phyloP scores from a whole-genome alignment of 2,113 vertebrate genomes.

The Choloepus hoffmanni region DNA sequence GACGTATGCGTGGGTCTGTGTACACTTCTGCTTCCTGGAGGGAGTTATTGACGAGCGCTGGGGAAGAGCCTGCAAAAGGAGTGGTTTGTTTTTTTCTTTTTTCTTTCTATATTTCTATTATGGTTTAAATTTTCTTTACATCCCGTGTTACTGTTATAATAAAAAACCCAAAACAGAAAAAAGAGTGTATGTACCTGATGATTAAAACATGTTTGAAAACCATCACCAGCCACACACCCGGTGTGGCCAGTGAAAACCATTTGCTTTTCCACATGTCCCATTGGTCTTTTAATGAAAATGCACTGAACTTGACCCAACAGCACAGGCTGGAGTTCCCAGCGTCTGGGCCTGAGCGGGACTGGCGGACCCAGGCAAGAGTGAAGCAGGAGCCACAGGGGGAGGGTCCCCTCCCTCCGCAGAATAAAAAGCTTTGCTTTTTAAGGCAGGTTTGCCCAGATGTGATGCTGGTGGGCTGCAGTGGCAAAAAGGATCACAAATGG shows the following conservation, averaged over 20 bases:
- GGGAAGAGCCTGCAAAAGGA: no score
- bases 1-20: accelerated
- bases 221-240: no score
- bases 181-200: not conserved
- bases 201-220: not conserved
- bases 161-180: not conserved
- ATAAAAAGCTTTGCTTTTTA: not conserved
- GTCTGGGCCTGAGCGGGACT: accelerated
- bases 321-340: no score
- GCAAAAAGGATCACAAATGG: not conserved
- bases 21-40: not conserved
- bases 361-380: not conserved
- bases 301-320: not conserved
- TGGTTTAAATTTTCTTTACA: not conserved
- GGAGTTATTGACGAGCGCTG: not conserved
- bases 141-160: not conserved
- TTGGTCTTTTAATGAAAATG: not conserved
- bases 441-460: not conserved
- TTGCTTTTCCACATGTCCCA: not conserved
- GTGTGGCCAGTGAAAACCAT: not conserved
- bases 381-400: accelerated
- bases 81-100: not conserved
- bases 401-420: not conserved
- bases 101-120: not conserved
- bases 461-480: not conserved